These are phyloP conservation scores for Cyprinodon tularosa DNA, from an alignment of 2,113 vertebrate species.

Conservation along the genomic window DNA sequence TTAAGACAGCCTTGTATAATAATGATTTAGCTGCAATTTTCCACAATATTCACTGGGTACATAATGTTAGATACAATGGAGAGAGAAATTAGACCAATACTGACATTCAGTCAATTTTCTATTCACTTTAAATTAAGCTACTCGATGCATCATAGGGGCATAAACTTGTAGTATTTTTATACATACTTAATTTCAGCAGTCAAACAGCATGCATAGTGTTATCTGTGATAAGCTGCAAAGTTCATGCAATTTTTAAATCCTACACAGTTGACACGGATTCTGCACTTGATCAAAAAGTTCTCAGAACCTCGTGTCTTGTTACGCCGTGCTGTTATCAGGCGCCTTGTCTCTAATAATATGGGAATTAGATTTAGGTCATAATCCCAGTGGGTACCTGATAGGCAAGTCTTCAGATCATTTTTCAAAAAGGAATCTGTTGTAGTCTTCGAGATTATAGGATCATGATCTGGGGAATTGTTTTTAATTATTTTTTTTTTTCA, in stretches of 20 bases:
- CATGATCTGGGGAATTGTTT: neutral
- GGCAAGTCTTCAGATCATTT: neutral
- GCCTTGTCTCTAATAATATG: neutral
- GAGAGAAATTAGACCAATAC: neutral
- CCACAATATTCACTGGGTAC: conserved; percentile 18
- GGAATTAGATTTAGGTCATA: neutral
- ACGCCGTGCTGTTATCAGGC: conserved; percentile 7
- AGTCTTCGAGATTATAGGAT: neutral
- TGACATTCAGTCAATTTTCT: neutral
- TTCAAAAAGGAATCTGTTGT: neutral
- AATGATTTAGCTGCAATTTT: neutral
- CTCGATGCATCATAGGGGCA: neutral
- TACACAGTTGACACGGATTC: conserved; percentile 5
- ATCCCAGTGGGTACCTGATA: neutral
- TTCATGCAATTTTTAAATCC: conserved; percentile 32
- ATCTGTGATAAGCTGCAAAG: conserved; percentile 38
- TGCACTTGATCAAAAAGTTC: conserved; percentile 21
- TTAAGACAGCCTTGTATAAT: neutral
- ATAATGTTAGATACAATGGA: conserved; percentile 19
- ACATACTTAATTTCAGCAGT: neutral
- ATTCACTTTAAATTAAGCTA: neutral
- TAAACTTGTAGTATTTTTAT: neutral
- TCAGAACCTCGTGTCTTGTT: conserved; percentile 4
- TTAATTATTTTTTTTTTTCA: too few relatives aligned
- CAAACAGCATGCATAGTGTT: neutral